Percentiles rank a stretch among this genome's conserved stretches.
Evolutionary conservation across 2,113 vertebrate species (phyloP).

Genomic region (Centropristis striata): DNA sequence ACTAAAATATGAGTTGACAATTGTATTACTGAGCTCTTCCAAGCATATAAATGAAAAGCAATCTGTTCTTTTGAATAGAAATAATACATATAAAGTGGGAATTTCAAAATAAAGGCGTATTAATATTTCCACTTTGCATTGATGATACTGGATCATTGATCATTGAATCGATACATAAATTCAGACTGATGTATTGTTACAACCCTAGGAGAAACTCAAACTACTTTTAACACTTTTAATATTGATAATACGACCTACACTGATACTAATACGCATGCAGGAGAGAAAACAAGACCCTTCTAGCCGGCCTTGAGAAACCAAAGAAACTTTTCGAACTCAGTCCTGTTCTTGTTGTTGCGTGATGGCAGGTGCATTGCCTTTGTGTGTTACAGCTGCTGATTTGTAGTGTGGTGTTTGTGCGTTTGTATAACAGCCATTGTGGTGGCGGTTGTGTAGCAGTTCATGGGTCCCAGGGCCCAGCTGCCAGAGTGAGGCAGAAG

Average conservation of each 20-base stretch:
- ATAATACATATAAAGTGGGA: no score
- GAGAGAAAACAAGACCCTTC: conserved; percentile 9
- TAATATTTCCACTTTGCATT: no score
- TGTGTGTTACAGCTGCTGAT: conserved; percentile 80
- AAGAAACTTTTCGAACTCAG: conserved; percentile 45
- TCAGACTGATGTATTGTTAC: no score
- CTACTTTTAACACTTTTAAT: no score
- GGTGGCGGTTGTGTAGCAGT: conserved; percentile 66
- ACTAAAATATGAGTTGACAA: no score
- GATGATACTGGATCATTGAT: no score
- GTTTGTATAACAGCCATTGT: conserved; percentile 69
- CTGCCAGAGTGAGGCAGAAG: conserved; percentile 79
- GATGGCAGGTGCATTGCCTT: conserved; percentile 78
- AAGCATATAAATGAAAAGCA: no score
- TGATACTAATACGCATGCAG: neutral
- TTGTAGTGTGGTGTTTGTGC: conserved; percentile 69
- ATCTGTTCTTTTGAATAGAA: no score
- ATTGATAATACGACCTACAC: neutral
- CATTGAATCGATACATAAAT: no score
- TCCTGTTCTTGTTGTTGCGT: conserved; percentile 44
- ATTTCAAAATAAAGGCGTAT: no score
- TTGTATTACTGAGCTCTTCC: no score
- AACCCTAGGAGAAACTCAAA: neutral
- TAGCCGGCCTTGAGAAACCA: conserved; percentile 10
- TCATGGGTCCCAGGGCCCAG: conserved; percentile 73